Conservation (phyloP, 2,888 invertebrate genomes). For the Dicranocentrus wangi region DNA sequence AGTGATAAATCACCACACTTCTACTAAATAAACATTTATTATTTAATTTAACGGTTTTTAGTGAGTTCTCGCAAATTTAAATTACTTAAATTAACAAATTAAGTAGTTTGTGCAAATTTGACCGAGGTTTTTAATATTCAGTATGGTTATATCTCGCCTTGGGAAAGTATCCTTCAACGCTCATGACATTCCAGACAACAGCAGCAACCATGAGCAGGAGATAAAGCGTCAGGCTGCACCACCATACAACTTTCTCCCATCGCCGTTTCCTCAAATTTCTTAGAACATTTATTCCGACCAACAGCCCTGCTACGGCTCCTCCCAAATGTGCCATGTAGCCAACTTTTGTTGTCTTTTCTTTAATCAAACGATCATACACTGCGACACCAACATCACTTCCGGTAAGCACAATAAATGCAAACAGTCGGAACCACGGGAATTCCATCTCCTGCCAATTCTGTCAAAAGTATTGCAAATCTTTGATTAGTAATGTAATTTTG, state of each 20-base stretch:
- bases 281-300: conserved; percentile 85
- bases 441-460: conserved; percentile 99
- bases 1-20: too few species aligned
- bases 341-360: conserved; percentile 80
- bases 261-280: conserved; percentile 85
- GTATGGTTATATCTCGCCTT: conserved; percentile 4
- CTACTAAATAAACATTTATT: too few species aligned
- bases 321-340: conserved; percentile 39
- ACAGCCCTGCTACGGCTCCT: conserved; percentile 84
- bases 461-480: neutral
- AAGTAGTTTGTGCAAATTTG: too few species aligned
- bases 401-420: conserved; percentile 87
- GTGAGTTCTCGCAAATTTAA: too few species aligned
- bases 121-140: too few species aligned
- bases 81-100: too few species aligned
- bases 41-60: too few species aligned
- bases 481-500: too few species aligned
- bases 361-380: conserved; percentile 88
- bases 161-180: conserved; percentile 65
- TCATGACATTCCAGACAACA: conserved; percentile 82
- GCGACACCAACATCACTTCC: conserved; percentile 91
- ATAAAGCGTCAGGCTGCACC: conserved; percentile 85
- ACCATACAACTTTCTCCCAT: conserved; percentile 88
- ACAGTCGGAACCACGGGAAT: conserved; percentile 85
- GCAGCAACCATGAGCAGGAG: conserved; percentile 83